Percentiles rank a stretch among this genome's conserved stretches.
Evolutionary conservation across 2,113 vertebrate species (phyloP).

Genomic region (Phocoena sinus): DNA sequence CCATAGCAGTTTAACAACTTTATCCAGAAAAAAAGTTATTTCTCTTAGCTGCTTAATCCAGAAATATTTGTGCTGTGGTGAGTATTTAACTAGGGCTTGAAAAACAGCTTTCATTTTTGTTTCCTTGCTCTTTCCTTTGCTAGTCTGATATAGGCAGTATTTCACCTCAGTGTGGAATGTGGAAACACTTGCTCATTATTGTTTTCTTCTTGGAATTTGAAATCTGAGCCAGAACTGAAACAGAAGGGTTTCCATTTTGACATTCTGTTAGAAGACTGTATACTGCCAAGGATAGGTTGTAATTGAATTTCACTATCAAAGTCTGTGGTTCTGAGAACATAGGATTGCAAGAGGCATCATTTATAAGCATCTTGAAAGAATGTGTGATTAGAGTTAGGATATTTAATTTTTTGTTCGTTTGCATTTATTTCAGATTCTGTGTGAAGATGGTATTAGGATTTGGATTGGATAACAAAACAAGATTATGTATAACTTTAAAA

Average conservation of each 20-base stretch:
- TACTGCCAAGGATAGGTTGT: neutral
- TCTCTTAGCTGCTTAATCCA: neutral
- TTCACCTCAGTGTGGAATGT: slow-evolving; percentile 60
- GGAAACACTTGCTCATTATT: slow-evolving; percentile 44
- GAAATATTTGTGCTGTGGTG: neutral
- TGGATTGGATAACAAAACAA: neutral
- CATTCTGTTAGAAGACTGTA: slow-evolving; percentile 42
- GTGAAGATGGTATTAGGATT: neutral
- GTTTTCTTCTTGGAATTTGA: slow-evolving; percentile 63
- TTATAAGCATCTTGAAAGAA: slow-evolving; percentile 5
- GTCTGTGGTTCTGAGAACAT: neutral
- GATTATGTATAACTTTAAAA: neutral
- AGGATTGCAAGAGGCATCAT: neutral
- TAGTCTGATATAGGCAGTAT: slow-evolving; percentile 39
- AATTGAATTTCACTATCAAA: slow-evolving; percentile 35
- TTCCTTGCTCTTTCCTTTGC: slow-evolving; percentile 31
- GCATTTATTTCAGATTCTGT: neutral
- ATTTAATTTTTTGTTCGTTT: neutral
- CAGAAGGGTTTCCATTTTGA: slow-evolving; percentile 54
- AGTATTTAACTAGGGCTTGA: neutral
- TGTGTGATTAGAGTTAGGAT: neutral
- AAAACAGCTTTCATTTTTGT: slow-evolving; percentile 22
- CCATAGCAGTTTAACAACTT: neutral
- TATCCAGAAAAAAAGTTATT: neutral
- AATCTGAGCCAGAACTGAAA: slow-evolving; percentile 40